Base-by-base conservation (phyloP, 2,888 invertebrate species). In the Rhodophaea formosa region DNA sequence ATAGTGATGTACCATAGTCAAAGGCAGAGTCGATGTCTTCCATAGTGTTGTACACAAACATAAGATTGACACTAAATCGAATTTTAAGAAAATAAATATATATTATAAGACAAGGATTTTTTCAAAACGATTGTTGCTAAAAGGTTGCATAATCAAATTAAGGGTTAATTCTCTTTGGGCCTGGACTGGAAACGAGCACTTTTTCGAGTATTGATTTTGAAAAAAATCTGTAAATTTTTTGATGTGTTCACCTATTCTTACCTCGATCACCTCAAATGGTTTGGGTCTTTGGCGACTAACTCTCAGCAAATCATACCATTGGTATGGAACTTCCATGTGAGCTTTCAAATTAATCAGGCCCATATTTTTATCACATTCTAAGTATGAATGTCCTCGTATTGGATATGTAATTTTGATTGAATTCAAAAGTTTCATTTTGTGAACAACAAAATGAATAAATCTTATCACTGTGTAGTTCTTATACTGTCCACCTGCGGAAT, bases 321-420 rank as follows among this genome's bases (percentile, higher is more conserved):
- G 35, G 35, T 65, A 60, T 56, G 68, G 66, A 42, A 49, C 45
- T 55, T 66, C 63, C 58, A 57, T 58, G 30, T 54, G 59, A 49
- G 60, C 32, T 61, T 68, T 69, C 51, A 63, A 56, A 52, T 68
- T 69, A 51, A 69, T 63, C 46, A 53, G 45, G 43, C 62, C 64
- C 64, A 70, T 63, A 55, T 66, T 66, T 60, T 56, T 59, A 23
- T 70, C 65, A 59, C 68, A 68, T 46, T 69, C 69, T 29, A 70
- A 55, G 54, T 67, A 69, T 57, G 65, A 68, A 59, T 65, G 68
- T 16, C 67, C 66, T 5, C 65, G 56, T 29, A 66, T 62, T 23
- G 67, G 67, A 59, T 64, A 70, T 61, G 61, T 64, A 17, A 66
- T 59, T 67, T 61, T 63, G 12, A 66, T 64, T 10, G 51, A 46